A percentile compares a stretch with the other conserved stretches of the same genome.
These are phyloP conservation scores for Ptychoptera albimana DNA, from an alignment of 2,888 invertebrate species.

Conservation along the genomic window DNA sequence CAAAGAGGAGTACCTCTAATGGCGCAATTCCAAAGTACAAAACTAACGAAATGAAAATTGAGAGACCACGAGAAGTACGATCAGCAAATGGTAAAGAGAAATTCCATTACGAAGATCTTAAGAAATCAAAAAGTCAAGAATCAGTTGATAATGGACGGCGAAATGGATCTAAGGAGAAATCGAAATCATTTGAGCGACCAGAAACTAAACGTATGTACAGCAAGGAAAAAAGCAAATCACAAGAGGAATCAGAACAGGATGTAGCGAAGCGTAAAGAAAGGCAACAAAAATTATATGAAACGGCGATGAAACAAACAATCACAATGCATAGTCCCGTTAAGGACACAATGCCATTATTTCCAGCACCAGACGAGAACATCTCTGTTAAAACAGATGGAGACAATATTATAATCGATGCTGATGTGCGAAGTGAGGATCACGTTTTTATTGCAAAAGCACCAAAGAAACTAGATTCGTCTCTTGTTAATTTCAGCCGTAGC, in stretches of 20 bases:
- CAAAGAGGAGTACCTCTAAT: no score
- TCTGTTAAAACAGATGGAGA: conserved; percentile 54
- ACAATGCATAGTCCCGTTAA: conserved; percentile 58
- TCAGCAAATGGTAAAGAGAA: conserved; percentile 32
- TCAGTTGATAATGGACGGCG: conserved; percentile 19
- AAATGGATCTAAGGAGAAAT: conserved; percentile 45
- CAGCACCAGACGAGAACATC: conserved; percentile 57
- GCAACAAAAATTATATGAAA: conserved; percentile 59
- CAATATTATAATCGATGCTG: conserved; percentile 51
- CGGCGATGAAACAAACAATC: conserved; percentile 58
- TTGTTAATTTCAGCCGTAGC: conserved; percentile 42
- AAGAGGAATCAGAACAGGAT: conserved; percentile 56
- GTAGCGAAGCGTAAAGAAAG: conserved; percentile 52
- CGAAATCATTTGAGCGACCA: conserved; percentile 48
- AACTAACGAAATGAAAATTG: conserved; percentile 12
- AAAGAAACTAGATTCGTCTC: conserved; percentile 47
- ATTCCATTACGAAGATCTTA: conserved; percentile 32
- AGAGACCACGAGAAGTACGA: conserved; percentile 28
- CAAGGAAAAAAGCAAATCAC: conserved; percentile 49
- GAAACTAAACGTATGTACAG: conserved; percentile 21
- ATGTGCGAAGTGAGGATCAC: conserved; percentile 59
- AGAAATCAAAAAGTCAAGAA: conserved; percentile 44
- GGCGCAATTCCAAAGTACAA: no score
- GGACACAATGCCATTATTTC: conserved; percentile 52
- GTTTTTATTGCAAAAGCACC: conserved; percentile 61